Evolutionary conservation across 2,797 vertebrate genomes (phyloP), one percentile per base, ranked within the genome.

Genomic region (Pangasius larnaudii): DNA sequence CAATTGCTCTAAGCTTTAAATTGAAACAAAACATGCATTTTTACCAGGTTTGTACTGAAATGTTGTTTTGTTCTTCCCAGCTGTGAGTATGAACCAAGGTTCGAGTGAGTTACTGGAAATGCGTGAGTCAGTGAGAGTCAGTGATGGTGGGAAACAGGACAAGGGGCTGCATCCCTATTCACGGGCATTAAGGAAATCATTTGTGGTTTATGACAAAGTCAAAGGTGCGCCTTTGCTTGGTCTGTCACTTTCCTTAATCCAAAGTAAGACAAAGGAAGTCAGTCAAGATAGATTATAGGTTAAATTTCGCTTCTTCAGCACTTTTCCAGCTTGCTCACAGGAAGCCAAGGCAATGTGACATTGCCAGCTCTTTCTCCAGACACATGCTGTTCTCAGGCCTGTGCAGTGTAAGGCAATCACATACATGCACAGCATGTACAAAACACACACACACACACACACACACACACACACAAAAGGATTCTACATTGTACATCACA

Each of bases 121-220:
- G 36, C 14, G 13, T 87, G 94, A 95, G 89, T 95, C 93, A 95
- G 88, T 88, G 90, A 91, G 91, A 92, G 89, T 65, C 61, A 83
- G 39, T 51, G 42, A 65, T 83, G 61, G 24, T 65, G 81, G 94
- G 71, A 87, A 84, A 92, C 83, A 91, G 84, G 88, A 90, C 36
- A 49, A 80, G 90, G 89, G 88, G 88, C 83, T 36, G 87, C 81
- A n/a, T 51, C 61, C 46, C 9, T 1, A 14, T 82, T 69, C 16
- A 19, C 1, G 92, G 86, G 75, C 84, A 90, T 84, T 63, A 42
- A 85, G 24, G 30, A n/a, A 71, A 88, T 86, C 56, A 84, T 83
- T 65, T 90, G 91, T 85, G 93, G 94, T 93, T 18, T 4, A 89
- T 95, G 93, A 95, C 93, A 92, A 94, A 79, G 63, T 67, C 13